Evolutionary conservation across 2,888 invertebrate genomes (phyloP).

Genomic region (Selenia dentaria): DNA sequence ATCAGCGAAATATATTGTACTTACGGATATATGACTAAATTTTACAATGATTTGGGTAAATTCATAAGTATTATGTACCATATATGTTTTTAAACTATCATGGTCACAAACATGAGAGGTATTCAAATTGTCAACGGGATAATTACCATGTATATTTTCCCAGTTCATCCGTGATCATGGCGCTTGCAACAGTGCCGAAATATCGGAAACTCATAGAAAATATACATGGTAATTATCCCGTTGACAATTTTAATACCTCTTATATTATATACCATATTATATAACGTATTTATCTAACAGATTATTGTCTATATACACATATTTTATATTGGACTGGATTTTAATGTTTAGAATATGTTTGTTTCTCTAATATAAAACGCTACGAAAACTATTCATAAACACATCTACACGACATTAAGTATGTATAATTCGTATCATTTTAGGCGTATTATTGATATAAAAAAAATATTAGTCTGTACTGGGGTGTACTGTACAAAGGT

Average conservation of each 20-base stretch:
- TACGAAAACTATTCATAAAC: conserved; percentile 30
- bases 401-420: conserved; percentile 18
- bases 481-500: too few species aligned
- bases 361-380: conserved; percentile 17
- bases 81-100: conserved; percentile 5
- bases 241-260: too few species aligned
- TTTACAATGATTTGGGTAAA: conserved; percentile 3
- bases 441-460: conserved; percentile 4
- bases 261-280: conserved; percentile 37
- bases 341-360: conserved; percentile 16
- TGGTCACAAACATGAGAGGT: too few species aligned
- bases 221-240: too few species aligned
- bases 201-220: too few species aligned
- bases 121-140: too few species aligned
- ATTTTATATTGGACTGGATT: conserved; percentile 56
- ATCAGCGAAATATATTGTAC: too few species aligned
- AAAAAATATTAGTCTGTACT: too few species aligned
- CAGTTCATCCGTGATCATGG: too few species aligned
- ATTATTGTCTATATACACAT: conserved; percentile 75
- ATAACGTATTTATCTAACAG: conserved; percentile 33
- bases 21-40: not conserved
- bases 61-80: conserved; percentile 25
- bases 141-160: too few species aligned
- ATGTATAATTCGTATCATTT: conserved; percentile 20
- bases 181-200: too few species aligned